phyloP scores from a whole-genome alignment of 2,113 vertebrate genomes.

The Brachyhypopomus occidentalis region DNA sequence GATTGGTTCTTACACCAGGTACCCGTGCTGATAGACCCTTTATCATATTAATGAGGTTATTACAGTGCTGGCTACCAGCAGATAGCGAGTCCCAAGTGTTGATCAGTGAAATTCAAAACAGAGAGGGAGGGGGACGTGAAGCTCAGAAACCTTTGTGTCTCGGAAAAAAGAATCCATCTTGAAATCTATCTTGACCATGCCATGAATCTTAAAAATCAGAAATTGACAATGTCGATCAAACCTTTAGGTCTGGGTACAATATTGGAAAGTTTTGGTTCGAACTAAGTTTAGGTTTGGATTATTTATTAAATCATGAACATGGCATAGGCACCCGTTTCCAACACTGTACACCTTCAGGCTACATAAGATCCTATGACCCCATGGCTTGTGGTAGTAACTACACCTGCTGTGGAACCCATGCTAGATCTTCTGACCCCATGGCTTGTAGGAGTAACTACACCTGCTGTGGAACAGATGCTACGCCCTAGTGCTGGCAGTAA shows the following conservation, averaged over 20 bases:
- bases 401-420: background rate
- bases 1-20: slow-evolving; percentile 26
- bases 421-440: background rate
- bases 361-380: background rate
- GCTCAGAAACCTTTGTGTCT: background rate
- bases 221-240: background rate
- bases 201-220: too few relatives aligned
- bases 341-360: background rate
- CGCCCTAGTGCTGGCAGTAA: background rate
- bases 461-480: background rate
- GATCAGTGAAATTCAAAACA: slow-evolving; percentile 19
- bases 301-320: background rate
- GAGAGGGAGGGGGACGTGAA: background rate
- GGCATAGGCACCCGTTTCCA: background rate
- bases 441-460: background rate
- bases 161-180: background rate
- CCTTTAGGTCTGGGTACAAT: background rate
- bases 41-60: slow-evolving; percentile 46
- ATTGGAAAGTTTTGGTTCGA: too few relatives aligned
- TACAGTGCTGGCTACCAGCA: slow-evolving; percentile 27
- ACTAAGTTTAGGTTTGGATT: background rate
- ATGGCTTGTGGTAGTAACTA: background rate
- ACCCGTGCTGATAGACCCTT: slow-evolving; percentile 22
- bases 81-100: slow-evolving; percentile 23
- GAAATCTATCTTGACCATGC: background rate